These are phyloP conservation scores for Ormyrus pomaceus DNA, from an alignment of 2,888 invertebrate genomes.

Conservation along the genomic window DNA sequence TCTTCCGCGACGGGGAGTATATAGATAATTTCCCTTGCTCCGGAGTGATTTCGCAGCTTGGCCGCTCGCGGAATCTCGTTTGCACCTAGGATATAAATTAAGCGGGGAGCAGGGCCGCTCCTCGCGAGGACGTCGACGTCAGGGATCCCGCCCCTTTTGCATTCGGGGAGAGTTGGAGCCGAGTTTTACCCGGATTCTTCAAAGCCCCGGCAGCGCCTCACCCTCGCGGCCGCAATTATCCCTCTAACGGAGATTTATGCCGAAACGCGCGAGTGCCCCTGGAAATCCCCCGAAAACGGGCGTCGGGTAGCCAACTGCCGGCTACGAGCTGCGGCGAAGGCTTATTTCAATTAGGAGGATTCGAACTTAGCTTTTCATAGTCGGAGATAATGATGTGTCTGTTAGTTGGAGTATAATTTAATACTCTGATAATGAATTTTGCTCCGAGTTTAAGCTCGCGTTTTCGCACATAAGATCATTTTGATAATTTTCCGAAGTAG, in stretches of 20 bases:
- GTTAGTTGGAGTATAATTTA: no score
- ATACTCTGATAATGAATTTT: no score
- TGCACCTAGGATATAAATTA: conserved; percentile 43
- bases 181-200: conserved; percentile 40
- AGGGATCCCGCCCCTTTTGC: conserved; percentile 20
- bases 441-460: no score
- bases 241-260: conserved; percentile 31
- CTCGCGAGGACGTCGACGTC: neutral
- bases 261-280: neutral
- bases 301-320: neutral
- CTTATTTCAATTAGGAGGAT: conserved; percentile 17
- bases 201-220: neutral
- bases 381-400: no score
- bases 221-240: conserved; percentile 21
- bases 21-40: conserved; percentile 16
- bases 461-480: no score
- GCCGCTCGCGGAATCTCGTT: conserved; percentile 26
- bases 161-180: conserved; percentile 7
- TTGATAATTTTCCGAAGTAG: no score
- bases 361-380: neutral
- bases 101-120: neutral
- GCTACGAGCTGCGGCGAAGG: neutral
- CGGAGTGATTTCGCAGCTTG: neutral
- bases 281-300: neutral
- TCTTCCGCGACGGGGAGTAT: neutral